These are phyloP conservation scores for Leptocoma aspasia DNA, from an alignment of 2,113 vertebrate genomes.

Conservation along the genomic window DNA sequence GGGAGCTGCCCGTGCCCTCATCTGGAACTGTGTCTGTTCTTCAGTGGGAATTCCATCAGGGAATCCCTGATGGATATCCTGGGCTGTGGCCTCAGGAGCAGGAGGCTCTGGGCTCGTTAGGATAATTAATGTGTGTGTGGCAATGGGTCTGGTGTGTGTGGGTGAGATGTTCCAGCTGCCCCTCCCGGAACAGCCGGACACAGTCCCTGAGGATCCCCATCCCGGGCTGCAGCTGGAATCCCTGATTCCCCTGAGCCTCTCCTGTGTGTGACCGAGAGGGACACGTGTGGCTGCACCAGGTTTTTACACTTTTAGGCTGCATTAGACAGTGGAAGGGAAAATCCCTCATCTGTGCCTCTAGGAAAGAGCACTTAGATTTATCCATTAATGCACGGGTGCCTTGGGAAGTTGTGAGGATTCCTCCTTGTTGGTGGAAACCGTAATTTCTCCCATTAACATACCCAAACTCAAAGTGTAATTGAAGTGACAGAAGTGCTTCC, in stretches of 20 bases:
- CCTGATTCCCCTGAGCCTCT: background rate
- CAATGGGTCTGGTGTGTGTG: rapidly evolving
- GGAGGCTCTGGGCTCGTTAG: background rate
- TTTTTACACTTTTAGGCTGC: background rate
- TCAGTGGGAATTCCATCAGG: no score
- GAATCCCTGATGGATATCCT: no score
- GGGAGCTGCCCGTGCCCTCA: no score
- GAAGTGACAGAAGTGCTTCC: background rate
- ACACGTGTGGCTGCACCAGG: rapidly evolving
- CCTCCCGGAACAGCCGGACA: rapidly evolving
- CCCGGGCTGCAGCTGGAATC: background rate
- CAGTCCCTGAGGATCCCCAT: rapidly evolving
- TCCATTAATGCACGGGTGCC: rapidly evolving
- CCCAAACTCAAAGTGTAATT: background rate
- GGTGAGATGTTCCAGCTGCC: background rate
- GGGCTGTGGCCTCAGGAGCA: background rate
- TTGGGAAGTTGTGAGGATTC: background rate
- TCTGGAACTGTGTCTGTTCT: no score
- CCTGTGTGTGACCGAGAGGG: rapidly evolving
- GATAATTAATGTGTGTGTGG: background rate
- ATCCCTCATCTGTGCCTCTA: background rate
- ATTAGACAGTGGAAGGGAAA: background rate
- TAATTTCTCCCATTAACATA: rapidly evolving
- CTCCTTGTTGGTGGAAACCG: rapidly evolving
- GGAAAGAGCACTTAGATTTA: background rate